Evolutionary conservation across 2,113 vertebrate species (phyloP).

Genomic region (Leiothrix lutea): DNA sequence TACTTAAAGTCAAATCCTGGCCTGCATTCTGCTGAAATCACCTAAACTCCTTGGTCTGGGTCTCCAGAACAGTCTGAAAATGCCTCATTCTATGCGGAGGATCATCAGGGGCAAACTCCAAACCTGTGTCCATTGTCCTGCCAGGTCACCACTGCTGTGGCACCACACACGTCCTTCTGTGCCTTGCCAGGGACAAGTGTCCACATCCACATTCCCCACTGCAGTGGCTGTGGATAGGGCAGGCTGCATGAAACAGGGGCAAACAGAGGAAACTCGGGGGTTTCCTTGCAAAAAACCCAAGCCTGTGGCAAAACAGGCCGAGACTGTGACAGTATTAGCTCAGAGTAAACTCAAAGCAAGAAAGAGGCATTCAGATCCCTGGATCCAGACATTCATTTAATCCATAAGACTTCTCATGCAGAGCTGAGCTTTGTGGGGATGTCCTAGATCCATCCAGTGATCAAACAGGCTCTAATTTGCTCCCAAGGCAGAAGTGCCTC

Average conservation of each 20-base stretch:
- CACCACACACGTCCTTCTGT: rapidly evolving
- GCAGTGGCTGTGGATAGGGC: neutral
- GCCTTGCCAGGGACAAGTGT: neutral
- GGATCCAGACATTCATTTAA: neutral
- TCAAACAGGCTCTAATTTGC: neutral
- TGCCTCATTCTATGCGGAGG: rapidly evolving
- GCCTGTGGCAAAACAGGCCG: neutral
- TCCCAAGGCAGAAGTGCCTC: neutral
- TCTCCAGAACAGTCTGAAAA: neutral
- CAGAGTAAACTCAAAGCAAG: neutral
- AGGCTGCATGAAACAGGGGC: neutral
- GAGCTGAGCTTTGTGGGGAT: neutral
- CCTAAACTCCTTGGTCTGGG: neutral
- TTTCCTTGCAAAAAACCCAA: neutral
- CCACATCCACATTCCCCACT: neutral
- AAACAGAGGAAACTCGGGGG: neutral
- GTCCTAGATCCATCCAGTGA: neutral
- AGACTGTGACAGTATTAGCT: neutral
- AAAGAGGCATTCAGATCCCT: neutral
- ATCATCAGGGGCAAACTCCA: neutral
- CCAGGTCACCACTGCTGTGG: rapidly evolving
- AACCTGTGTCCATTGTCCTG: neutral
- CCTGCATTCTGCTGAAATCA: neutral
- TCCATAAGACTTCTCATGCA: neutral
- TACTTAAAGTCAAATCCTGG: neutral